These are phyloP conservation scores for Xanthorhoe spadicearia DNA, from an alignment of 2,888 invertebrate species.

Conservation along the genomic window DNA sequence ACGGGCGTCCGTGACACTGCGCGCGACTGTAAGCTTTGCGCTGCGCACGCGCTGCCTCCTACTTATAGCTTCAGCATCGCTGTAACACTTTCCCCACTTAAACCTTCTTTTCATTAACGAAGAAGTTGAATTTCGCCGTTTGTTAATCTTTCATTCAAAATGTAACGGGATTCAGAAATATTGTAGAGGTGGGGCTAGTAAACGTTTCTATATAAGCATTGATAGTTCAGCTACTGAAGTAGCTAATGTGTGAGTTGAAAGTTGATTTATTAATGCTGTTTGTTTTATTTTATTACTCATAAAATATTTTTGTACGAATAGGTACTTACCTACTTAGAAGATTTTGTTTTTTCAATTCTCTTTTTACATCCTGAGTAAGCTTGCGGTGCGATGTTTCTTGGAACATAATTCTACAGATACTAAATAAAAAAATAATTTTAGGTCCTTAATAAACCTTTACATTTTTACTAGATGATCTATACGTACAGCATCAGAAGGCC, in stretches of 20 bases:
- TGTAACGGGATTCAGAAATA: not conserved
- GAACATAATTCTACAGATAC: too few species aligned
- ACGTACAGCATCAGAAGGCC: too few species aligned
- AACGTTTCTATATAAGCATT: not conserved
- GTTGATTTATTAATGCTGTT: not conserved
- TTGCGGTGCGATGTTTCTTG: too few species aligned
- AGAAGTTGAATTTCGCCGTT: slow-evolving; percentile 57
- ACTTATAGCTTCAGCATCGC: slow-evolving; percentile 76
- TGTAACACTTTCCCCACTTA: slow-evolving; percentile 79
- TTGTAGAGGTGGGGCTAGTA: not conserved
- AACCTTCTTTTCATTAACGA: slow-evolving; percentile 58
- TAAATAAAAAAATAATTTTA: too few species aligned
- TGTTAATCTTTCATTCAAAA: slow-evolving; percentile 32
- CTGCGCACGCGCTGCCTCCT: slow-evolving; percentile 63
- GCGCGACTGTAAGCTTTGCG: slow-evolving; percentile 64
- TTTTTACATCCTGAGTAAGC: too few species aligned
- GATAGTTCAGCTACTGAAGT: not conserved
- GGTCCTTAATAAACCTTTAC: too few species aligned
- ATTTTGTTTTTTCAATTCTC: too few species aligned
- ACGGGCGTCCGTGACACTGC: slow-evolving; percentile 59
- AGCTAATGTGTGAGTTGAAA: not conserved
- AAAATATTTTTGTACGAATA: too few species aligned
- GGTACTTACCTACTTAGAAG: too few species aligned
- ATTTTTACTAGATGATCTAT: too few species aligned
- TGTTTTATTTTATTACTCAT: not conserved